phyloP scores from a whole-genome alignment of 2,113 vertebrate species.

The Grus americana region DNA sequence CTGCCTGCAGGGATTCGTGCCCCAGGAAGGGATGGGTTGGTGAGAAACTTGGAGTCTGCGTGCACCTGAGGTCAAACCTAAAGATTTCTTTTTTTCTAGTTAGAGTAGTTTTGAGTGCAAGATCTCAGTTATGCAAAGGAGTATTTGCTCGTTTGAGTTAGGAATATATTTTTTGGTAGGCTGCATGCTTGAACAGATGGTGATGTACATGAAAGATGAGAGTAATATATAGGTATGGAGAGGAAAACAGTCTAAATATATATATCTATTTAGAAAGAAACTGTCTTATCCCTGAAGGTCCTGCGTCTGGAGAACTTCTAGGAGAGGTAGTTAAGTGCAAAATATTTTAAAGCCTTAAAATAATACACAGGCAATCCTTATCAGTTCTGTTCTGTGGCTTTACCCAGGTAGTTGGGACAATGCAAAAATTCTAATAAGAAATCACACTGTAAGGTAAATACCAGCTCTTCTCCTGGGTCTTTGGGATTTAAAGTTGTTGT shows the following conservation, averaged over 20 bases:
- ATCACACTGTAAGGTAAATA: neutral
- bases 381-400: neutral
- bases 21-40: neutral
- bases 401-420: neutral
- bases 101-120: neutral
- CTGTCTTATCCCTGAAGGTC: neutral
- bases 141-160: neutral
- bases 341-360: neutral
- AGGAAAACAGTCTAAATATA: neutral
- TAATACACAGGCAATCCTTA: neutral
- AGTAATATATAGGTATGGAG: neutral
- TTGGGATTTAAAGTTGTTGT: neutral
- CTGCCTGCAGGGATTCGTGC: neutral
- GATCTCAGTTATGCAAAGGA: neutral
- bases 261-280: neutral
- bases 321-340: neutral
- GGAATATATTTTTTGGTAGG: neutral
- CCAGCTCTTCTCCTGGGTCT: neutral
- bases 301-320: neutral
- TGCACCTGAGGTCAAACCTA: neutral
- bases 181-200: neutral
- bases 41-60: neutral
- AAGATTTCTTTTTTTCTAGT: neutral
- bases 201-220: neutral
- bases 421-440: neutral